Evolutionary conservation across 53 echinoderm and acorn worm species (phyloP), one percentile per base, ranked within the genome.

Genomic region (Echinarachnius parma): DNA sequence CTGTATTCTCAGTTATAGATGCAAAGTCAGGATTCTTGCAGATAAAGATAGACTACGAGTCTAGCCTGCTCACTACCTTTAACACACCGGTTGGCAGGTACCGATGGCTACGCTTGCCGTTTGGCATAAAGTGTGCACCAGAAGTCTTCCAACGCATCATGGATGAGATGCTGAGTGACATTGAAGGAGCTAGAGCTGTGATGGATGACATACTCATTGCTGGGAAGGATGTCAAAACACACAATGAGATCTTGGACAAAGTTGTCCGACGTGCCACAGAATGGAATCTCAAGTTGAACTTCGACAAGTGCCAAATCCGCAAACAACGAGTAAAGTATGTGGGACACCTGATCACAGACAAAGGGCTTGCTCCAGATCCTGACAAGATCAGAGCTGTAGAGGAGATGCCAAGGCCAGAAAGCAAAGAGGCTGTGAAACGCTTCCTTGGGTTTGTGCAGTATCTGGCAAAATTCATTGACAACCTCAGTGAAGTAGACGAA

Each of bases 11-110:
- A 7, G 76, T 75, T 4, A 45, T 88, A 3, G 78, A 79, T 46
- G 82, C 83, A 25, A 66, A 80, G 59, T 76, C 79, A 49, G 90
- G 79, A 15, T 86, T 82, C 54, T 48, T 75, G 11, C 79, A 82
- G 44, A 86, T 90, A 2, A 36, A 71, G 50, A 34, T 89, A 3
- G 75, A 86, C 66, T 81, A 89, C 27, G 82, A 86, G 66, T 53
- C 78, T 0, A 77, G 74, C 16, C 64, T 81, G 27, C 63, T 89
- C 0, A 85, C 81, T 10, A 85, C 86, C 3, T 90, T 86, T 55
- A 86, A 79, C 49, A 82, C 83, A 5, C 86, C 77, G 21, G 54
- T 86, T 21, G 80, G 86, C 18, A 46, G 86, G 21, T 91, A 86
- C 26, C 52, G 91, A 47, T 91, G 83, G 77, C 48, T 87, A 2